Base-by-base conservation (phyloP, 1,140 invertebrate genomes). In the Frieseomelitta varia region DNA sequence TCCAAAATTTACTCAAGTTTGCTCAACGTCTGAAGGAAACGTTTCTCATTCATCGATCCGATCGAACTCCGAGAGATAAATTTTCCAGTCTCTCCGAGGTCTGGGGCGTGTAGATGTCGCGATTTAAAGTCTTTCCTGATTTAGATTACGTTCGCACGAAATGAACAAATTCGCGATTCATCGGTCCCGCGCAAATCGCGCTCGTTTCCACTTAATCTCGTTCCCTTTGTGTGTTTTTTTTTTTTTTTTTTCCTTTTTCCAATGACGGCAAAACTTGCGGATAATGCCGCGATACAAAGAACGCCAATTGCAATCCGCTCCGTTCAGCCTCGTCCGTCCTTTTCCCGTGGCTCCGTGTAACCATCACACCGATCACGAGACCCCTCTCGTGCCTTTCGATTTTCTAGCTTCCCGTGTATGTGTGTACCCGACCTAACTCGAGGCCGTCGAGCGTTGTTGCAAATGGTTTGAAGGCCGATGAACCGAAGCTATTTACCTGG, bases 401-500 rank as follows among this genome's bases (percentile, higher is more conserved):
- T 84, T 84, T 72, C 76, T 39, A 30, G 72, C 47, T 39, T 51
- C 76, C 67, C 71, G 27, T 79, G 67, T 39, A 55, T 71, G 21
- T 79, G 67, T 55, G 56, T 47, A 21, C 55, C 10, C 34, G 47
- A 30, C n/a, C n/a, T n/a, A n/a, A n/a, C n/a, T 47, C 56, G 24
- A 55, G 15, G 4, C 56, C 4, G 30, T 53, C 11, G 39, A 53
- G 56, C 3, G 63, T 19, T 6, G 72, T 67, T 21, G 55, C 19
- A 55, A 84, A 72, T 56, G 67, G 55, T 84, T 84, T n/a, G 56
- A 61, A 80, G 77, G 56, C 24, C 56, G 30, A 72, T 65, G 82
- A 72, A 73, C 55, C 69, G 69, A 73, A 80, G 56, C 77, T 65
- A 65, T 84, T 84, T 76, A 88, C 77, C 78, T 84, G 79, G 55